These are phyloP conservation scores for Ametastegia equiseti DNA, from an alignment of 2,888 invertebrate species.

Conservation along the genomic window DNA sequence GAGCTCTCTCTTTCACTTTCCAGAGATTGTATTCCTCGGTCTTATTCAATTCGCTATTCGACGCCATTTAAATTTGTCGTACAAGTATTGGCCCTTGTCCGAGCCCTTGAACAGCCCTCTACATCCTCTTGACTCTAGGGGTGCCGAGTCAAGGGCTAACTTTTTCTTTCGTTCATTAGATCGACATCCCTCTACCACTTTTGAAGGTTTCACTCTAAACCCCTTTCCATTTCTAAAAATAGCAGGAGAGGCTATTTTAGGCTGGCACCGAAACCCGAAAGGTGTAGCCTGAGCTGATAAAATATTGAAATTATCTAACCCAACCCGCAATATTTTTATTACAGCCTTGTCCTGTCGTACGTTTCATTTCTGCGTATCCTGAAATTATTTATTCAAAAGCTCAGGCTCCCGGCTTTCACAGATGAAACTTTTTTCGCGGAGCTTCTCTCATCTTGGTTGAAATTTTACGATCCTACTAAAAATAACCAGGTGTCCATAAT, in stretches of 20 bases:
- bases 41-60: constrained; percentile 13
- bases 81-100: constrained; percentile 42
- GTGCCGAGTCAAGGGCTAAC: constrained; percentile 38
- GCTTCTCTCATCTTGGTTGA: background rate
- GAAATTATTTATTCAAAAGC: constrained; percentile 13
- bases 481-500: background rate
- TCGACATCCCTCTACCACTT: constrained; percentile 23
- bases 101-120: constrained; percentile 26
- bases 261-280: background rate
- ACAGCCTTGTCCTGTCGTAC: constrained; percentile 4
- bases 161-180: constrained; percentile 42
- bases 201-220: constrained; percentile 18
- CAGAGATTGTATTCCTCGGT: constrained; percentile 3
- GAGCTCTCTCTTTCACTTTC: constrained; percentile 14
- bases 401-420: background rate
- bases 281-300: constrained; percentile 10
- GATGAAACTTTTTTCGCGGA: constrained; percentile 3
- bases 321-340: background rate
- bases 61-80: constrained; percentile 44
- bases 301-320: constrained; percentile 31
- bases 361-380: background rate
- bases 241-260: constrained; percentile 28
- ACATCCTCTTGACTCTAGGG: constrained; percentile 28
- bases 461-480: background rate
- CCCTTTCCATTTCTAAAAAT: constrained; percentile 26